These are phyloP conservation scores for Urosaurus nigricauda DNA, from an alignment of 2,797 vertebrate species.

Conservation along the genomic window DNA sequence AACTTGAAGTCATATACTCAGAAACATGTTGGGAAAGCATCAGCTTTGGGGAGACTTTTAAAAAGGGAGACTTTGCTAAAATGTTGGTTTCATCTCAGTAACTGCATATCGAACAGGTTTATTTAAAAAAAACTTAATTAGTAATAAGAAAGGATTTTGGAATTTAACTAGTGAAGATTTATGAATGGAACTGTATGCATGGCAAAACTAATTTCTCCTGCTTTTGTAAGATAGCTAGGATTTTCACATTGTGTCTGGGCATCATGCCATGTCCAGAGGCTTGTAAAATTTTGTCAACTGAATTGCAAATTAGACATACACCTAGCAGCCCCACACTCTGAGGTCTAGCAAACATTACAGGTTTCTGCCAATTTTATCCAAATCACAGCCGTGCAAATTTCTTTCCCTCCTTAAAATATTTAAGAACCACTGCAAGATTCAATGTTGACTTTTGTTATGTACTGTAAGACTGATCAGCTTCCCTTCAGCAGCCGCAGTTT, in stretches of 20 bases:
- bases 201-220: constrained; percentile 54
- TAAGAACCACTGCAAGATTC: constrained; percentile 30
- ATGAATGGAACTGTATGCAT: constrained; percentile 50
- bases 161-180: constrained; percentile 54
- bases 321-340: background rate
- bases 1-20: too few species aligned
- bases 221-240: constrained; percentile 53
- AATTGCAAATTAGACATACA: constrained; percentile 53
- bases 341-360: background rate
- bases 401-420: constrained; percentile 33
- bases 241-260: constrained; percentile 51
- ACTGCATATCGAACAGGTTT: background rate
- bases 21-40: background rate
- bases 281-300: constrained; percentile 50
- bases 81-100: background rate
- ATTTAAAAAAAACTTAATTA: constrained; percentile 35
- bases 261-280: constrained; percentile 38
- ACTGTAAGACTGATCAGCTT: constrained; percentile 44
- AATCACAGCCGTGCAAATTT: constrained; percentile 2
- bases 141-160: constrained; percentile 33
- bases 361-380: constrained; percentile 37
- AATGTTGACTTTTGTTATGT: constrained; percentile 43
- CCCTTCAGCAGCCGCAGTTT: constrained; percentile 45
- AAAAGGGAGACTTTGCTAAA: background rate
- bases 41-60: background rate